Percentiles rank a stretch among this genome's conserved stretches.
Evolutionary conservation across 2,797 vertebrate species (phyloP).

Genomic region (Tragelaphus eurycerus): DNA sequence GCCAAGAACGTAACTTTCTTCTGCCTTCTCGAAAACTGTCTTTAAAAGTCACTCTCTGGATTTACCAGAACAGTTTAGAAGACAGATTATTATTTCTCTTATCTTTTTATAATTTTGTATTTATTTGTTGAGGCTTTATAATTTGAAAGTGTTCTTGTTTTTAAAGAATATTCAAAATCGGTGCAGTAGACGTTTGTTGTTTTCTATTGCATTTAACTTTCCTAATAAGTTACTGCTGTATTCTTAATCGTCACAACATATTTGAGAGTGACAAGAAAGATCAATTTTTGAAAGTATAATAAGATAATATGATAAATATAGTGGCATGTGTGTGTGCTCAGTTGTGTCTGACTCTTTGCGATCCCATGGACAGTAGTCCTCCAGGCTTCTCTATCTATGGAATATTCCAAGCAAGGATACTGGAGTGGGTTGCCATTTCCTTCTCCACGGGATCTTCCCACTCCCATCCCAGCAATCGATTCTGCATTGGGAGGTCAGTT

Average conservation of each 20-base stretch:
- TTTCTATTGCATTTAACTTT: neutral
- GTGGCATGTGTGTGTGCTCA: neutral
- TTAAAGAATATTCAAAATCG: neutral
- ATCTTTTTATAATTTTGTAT: constrained; percentile 40
- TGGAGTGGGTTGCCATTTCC: neutral
- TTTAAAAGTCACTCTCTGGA: constrained; percentile 61
- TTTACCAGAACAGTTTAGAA: constrained; percentile 60
- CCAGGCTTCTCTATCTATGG: neutral
- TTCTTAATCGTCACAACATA: neutral
- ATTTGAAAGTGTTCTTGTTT: neutral
- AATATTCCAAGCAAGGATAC: neutral
- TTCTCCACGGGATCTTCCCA: neutral
- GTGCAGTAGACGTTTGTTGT: neutral
- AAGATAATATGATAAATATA: neutral
- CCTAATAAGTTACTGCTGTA: neutral
- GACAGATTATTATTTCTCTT: constrained; percentile 35
- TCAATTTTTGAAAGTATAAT: neutral
- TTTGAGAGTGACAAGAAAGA: neutral
- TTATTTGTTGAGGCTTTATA: neutral
- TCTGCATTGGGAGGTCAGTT: neutral
- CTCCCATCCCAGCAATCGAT: neutral
- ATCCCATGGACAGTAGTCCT: neutral
- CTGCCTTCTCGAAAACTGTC: constrained; percentile 59
- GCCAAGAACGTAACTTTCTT: neutral
- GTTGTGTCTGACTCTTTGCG: neutral